These are phyloP conservation scores for Cremastinae sp. DNA, from an alignment of 2,888 invertebrate genomes.

Conservation along the genomic window DNA sequence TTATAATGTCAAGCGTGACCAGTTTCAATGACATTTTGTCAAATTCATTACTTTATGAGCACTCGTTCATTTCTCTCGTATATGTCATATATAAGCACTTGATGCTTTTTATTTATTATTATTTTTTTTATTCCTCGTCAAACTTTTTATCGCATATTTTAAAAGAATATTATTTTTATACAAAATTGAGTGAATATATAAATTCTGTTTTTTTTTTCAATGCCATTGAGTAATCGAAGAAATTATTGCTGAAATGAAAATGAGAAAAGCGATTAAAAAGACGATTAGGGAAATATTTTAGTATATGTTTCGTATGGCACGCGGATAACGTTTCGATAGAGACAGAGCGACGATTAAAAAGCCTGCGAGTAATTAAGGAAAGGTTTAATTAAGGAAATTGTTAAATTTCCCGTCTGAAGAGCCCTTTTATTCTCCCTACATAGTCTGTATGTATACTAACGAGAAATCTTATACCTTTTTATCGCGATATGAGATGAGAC, in stretches of 20 bases:
- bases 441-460: slow-evolving; percentile 1
- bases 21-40: background rate
- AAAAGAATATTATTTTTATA: no score
- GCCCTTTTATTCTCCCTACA: background rate
- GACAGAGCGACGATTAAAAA: slow-evolving; percentile 14
- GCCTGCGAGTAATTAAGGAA: background rate
- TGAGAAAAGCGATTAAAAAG: background rate
- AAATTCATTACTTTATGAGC: background rate
- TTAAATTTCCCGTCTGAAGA: slow-evolving; percentile 50
- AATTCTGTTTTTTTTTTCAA: no score
- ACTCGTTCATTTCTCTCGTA: background rate
- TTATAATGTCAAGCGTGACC: slow-evolving; percentile 47
- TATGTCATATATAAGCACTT: background rate
- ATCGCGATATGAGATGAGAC: background rate
- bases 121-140: background rate
- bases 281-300: slow-evolving; percentile 1
- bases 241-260: no score
- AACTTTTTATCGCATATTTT: slow-evolving; percentile 2
- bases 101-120: background rate
- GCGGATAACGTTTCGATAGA: slow-evolving; percentile 21
- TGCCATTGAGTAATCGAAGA: no score
- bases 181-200: no score
- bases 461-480: slow-evolving; percentile 10
- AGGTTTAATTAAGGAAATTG: slow-evolving; percentile 52
- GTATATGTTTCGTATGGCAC: slow-evolving; percentile 26